A percentile compares a stretch with the other conserved stretches of the same genome.
phyloP scores from a whole-genome alignment of 2,888 invertebrate species.

The Clitarchus hookeri region DNA sequence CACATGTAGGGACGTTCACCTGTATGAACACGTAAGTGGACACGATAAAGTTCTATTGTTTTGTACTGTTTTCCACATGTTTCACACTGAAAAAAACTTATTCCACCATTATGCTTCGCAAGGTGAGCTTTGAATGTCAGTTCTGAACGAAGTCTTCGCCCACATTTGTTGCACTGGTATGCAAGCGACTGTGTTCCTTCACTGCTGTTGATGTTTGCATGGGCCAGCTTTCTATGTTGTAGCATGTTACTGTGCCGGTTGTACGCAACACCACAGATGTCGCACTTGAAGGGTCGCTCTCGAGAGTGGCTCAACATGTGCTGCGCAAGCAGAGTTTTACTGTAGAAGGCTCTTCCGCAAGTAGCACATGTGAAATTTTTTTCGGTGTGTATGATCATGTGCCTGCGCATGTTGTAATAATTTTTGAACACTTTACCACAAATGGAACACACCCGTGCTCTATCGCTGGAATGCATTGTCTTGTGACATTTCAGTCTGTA shows the following conservation, averaged over 20 bases:
- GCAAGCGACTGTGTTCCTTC: not conserved
- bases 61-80: not conserved
- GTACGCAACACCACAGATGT: not conserved
- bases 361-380: not conserved
- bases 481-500: not conserved
- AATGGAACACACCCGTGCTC: not conserved
- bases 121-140: not conserved
- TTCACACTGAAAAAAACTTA: not conserved
- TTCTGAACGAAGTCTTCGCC: not conserved
- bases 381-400: not conserved
- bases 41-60: not conserved
- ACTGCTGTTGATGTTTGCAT: not conserved
- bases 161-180: not conserved
- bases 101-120: constrained; percentile 6
- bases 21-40: not conserved
- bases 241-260: constrained; percentile 8
- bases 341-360: not conserved
- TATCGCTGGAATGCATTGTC: not conserved
- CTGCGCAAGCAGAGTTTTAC: not conserved
- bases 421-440: not conserved
- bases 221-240: not conserved
- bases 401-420: not conserved
- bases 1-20: constrained; percentile 31
- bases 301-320: constrained; percentile 7
- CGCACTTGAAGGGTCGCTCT: constrained; percentile 6